Base-by-base conservation (phyloP, 2,888 invertebrate species). In the Xestia rhomboidea region DNA sequence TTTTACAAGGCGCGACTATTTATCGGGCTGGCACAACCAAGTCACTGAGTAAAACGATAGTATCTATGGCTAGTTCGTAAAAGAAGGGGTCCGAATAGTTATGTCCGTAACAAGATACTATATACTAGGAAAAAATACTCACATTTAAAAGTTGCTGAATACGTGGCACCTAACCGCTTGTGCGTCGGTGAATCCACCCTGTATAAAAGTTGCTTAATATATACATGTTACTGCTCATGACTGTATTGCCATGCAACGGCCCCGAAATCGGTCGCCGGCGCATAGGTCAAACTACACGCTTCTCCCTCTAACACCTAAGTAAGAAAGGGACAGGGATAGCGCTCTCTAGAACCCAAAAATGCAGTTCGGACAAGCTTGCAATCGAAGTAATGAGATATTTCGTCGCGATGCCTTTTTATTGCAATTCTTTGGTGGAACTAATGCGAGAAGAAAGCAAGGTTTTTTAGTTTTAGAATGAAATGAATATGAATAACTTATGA, bases 241-340 rank as follows among this genome's bases (percentile, higher is more conserved):
- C 41, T 71, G 75, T 49, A 81, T 71, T 77, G 76, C 72, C 83
- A 77, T 80, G 77, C 87, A 83, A 81, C 85, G 83, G 84, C 81
- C 87, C 88, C 87, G 82, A 91, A 91, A 88, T 87, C 82, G 91
- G 91, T 93, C 93, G 93, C 92, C 85, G 89, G 90, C 88, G 89
- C 90, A 88, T 90, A 88, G 90, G 87, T 89, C 89, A 90, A 93
- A 92, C 92, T 92, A 81, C 82, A 44, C n/a, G 79, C 62, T 30
- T 93, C 92, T 87, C 91, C 68, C 54, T 94, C 86, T 27, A 38
- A 60, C 84, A 3, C 44, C 27, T 10, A 68, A 0, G 90, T 82
- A 79, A 74, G 92, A 94, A 71, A 4, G 90, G 82, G 95, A 93
- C 4, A 77, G 88, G 24, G n/a, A 64, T 77, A 89, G 87, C 92